Conservation (phyloP, 1,140 invertebrate genomes). For the Melitaea cinxia region DNA sequence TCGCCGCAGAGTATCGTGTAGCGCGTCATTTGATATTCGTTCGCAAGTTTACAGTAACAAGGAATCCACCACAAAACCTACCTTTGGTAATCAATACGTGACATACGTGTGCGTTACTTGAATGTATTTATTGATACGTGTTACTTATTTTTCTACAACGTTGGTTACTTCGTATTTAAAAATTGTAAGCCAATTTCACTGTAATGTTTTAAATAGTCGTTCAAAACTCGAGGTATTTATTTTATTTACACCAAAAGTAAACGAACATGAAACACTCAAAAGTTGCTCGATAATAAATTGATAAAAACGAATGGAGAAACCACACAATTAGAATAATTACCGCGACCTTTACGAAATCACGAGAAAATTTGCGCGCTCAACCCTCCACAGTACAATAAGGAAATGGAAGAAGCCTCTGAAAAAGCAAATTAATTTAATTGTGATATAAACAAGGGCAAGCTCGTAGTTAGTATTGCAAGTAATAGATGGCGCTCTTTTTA, state of each 20-base stretch:
- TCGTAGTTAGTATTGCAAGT: slow-evolving; percentile 55
- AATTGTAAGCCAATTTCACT: not conserved
- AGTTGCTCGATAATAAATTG: slow-evolving; percentile 57
- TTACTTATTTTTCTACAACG: not conserved
- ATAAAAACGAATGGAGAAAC: slow-evolving; percentile 73
- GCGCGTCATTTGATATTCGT: slow-evolving; percentile 41
- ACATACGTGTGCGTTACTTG: not conserved
- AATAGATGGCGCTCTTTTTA: slow-evolving; percentile 53
- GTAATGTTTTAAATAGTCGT: slow-evolving; percentile 24
- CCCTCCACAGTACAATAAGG: slow-evolving; percentile 67
- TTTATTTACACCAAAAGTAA: slow-evolving; percentile 10
- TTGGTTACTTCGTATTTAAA: not conserved
- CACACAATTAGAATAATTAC: slow-evolving; percentile 73
- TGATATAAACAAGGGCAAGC: slow-evolving; percentile 70
- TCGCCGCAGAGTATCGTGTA: slow-evolving; percentile 50
- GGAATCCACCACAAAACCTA: slow-evolving; percentile 44
- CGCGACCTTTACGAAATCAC: slow-evolving; percentile 72
- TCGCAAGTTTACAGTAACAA: slow-evolving; percentile 42
- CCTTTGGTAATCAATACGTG: slow-evolving; percentile 41
- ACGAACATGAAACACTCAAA: slow-evolving; percentile 19
- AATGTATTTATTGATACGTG: not conserved
- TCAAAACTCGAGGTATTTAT: too few species aligned
- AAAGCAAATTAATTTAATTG: slow-evolving; percentile 79
- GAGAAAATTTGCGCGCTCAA: slow-evolving; percentile 73
- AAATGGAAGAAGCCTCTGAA: slow-evolving; percentile 75